phyloP scores from a whole-genome alignment of 2,113 vertebrate genomes.

The Chauna torquata region DNA sequence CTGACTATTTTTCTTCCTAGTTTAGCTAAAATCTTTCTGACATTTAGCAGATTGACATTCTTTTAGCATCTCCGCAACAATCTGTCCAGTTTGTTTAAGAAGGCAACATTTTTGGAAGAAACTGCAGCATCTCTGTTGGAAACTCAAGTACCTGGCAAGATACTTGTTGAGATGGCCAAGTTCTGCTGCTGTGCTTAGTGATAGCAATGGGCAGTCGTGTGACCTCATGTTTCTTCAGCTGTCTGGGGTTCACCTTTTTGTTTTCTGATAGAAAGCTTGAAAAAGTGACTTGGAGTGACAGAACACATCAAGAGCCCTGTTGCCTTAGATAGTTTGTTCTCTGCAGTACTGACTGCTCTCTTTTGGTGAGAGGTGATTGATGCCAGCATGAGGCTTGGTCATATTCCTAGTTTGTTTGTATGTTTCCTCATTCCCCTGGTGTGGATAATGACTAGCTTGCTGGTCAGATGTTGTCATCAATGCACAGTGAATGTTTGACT shows the following conservation, averaged over 20 bases:
- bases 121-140: slow-evolving; percentile 47
- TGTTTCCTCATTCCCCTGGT: background rate
- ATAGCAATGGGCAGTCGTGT: background rate
- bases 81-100: slow-evolving; percentile 59
- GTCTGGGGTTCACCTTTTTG: background rate
- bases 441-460: background rate
- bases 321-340: background rate
- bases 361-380: background rate
- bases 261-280: background rate
- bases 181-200: slow-evolving; percentile 12
- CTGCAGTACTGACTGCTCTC: background rate
- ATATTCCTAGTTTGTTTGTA: background rate
- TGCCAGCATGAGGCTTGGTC: background rate
- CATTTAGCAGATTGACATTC: slow-evolving; percentile 67
- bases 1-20: slow-evolving; percentile 55
- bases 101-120: slow-evolving; percentile 56
- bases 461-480: background rate
- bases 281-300: background rate
- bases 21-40: slow-evolving; percentile 54
- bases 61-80: slow-evolving; percentile 50
- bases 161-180: slow-evolving; percentile 42
- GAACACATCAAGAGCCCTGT: background rate
- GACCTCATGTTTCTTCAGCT: background rate
- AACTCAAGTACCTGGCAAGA: slow-evolving; percentile 62
- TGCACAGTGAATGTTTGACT: background rate